A percentile compares a stretch with the other conserved stretches of the same genome.
These are phyloP conservation scores for Tupaia tana DNA, from an alignment of 2,113 vertebrate species.

Conservation along the genomic window DNA sequence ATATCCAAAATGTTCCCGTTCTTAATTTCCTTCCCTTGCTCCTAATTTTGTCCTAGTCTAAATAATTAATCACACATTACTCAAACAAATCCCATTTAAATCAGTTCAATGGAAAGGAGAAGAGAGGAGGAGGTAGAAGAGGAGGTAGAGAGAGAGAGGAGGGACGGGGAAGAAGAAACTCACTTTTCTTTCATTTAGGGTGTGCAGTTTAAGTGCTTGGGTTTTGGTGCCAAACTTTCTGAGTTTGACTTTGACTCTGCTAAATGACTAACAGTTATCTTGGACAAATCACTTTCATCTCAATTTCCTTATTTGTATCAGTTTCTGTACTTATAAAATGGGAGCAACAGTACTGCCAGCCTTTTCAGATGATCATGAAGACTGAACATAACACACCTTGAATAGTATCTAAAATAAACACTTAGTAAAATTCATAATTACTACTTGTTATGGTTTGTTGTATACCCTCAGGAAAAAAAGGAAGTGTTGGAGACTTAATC, in stretches of 20 bases:
- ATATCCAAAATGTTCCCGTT: slow-evolving; percentile 61
- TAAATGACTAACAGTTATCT: background rate
- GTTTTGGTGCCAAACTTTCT: slow-evolving; percentile 7
- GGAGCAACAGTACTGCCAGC: background rate
- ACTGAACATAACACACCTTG: background rate
- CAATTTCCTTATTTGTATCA: background rate
- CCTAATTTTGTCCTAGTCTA: slow-evolving; percentile 36
- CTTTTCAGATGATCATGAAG: background rate
- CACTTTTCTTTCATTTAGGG: background rate
- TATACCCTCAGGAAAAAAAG: background rate
- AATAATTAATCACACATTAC: slow-evolving; percentile 53
- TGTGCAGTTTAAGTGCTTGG: background rate
- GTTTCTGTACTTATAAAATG: slow-evolving; percentile 2
- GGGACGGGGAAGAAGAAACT: no score
- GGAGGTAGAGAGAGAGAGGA: background rate
- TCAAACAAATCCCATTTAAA: slow-evolving; percentile 42
- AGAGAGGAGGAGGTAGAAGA: background rate
- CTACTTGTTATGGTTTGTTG: background rate
- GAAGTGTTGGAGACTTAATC: background rate
- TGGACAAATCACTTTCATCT: slow-evolving; percentile 24
- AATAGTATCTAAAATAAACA: background rate
- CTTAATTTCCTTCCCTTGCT: slow-evolving; percentile 68
- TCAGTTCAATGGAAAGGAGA: background rate
- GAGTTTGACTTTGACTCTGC: slow-evolving; percentile 4
- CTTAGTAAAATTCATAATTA: background rate